Percentiles rank a stretch among this genome's conserved stretches.
phyloP scores from a whole-genome alignment of 92 coral and sea anemone species.

The Anthopleura xanthogrammica region DNA sequence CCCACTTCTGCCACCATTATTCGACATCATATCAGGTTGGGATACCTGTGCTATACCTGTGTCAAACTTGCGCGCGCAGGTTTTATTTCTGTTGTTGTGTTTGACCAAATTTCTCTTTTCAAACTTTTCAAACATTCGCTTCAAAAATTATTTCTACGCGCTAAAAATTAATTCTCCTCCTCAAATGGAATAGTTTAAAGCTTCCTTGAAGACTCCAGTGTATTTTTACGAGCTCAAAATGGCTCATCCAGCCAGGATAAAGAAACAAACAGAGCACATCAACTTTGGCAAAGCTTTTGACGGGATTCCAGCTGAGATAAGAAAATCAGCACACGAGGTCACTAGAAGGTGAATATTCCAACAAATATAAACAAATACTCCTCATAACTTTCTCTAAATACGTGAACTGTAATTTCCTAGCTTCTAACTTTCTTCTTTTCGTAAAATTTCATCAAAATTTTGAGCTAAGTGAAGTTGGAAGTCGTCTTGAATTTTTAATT shows the following conservation, averaged over 20 bases:
- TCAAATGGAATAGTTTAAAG: background rate
- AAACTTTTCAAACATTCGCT: background rate
- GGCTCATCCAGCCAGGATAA: conserved; percentile 82
- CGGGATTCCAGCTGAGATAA: conserved; percentile 65
- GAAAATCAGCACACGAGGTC: conserved; percentile 65
- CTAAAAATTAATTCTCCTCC: background rate
- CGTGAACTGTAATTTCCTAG: too few relatives aligned
- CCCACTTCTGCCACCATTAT: background rate
- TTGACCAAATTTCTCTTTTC: background rate
- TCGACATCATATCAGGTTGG: background rate
- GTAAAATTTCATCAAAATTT: too few relatives aligned
- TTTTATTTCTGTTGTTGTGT: background rate
- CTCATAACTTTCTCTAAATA: too few relatives aligned
- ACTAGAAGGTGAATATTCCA: conserved; percentile 66
- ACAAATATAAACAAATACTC: background rate
- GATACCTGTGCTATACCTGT: conserved; percentile 1
- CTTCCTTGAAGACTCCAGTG: background rate
- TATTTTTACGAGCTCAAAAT: conserved; percentile 24
- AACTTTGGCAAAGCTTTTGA: conserved; percentile 91
- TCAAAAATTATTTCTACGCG: background rate
- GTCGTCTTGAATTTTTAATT: too few relatives aligned
- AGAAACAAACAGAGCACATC: conserved; percentile 73
- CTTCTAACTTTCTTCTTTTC: too few relatives aligned
- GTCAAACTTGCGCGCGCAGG: background rate
- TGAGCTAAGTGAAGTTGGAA: too few relatives aligned